Evolutionary conservation across 2,888 invertebrate genomes (phyloP), one percentile per base, ranked within the genome.

Genomic region (Crocallis elinguaria): DNA sequence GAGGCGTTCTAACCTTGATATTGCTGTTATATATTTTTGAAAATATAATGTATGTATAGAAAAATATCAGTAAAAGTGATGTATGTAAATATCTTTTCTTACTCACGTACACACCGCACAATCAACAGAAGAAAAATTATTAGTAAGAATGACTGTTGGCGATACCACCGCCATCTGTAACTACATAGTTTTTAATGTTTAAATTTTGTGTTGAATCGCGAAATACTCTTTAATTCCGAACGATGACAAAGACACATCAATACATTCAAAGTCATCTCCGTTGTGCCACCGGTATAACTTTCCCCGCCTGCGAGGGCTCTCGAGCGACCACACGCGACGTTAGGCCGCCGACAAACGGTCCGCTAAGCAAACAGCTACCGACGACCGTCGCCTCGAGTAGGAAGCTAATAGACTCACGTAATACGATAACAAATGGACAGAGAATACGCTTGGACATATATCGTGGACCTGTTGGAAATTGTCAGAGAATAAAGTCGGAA

Each of bases 281-380:
- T 3, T n/a, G 8, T 13, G 27, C 35, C 27, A 16, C 17, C 32
- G 49, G 39, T 33, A 14, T 13, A 27, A 35, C 27, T 41, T 27
- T 19, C 32, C 23, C 41, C 23, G 36, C 12, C 21, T 7, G 19
- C n/a, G 16, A 59, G 60, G 21, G 65, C 54, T 46, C 57, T 65
- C 62, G 51, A 55, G 72, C 71, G 80, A 64, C 82, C 79, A 76
- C 82, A 78, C 86, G 79, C 75, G 79, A 69, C 77, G 86, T 78
- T 75, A 77, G 73, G 72, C 62, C 68, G 74, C 80, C 82, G 80
- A 75, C 79, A 82, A 75, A 75, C 72, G 77, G 62, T 54, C 75
- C 77, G 78, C 82, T 76, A 61, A 16, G 38, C 69, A 80, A 82
- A 83, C 76, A 82, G 75, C 77, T 73, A 74, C 77, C 67, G 73